Base-by-base conservation (phyloP, 1,140 invertebrate species). In the Leucophenga varia region DNA sequence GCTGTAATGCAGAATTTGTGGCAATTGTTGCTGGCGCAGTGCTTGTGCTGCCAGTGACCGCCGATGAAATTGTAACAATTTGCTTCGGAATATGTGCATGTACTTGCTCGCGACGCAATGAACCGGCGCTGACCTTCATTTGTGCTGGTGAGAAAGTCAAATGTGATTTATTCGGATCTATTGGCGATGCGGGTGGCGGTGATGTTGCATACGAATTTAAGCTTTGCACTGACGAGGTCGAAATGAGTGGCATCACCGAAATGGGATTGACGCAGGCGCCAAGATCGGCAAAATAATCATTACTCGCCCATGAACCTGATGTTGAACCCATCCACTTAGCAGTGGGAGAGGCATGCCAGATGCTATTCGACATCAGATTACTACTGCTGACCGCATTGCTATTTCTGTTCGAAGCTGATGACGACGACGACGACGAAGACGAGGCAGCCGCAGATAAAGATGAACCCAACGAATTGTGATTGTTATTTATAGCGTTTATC, bases 181-280 rank as follows among this genome's bases (percentile, higher is more conserved):
- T 22, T 0, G 69, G 69, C 3, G 69, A 72, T 6, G 68, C 52
- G 0, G 64, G 67, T 54, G 39, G 60, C 51, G 72, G 70, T 42
- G 67, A 79, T 46, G 37, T 12, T 19, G 20, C n/a, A 39, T 19
- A 25, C 30, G 31, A 45, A 38, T 69, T 56, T 2, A 61, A 60
- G n/a, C 42, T 37, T 0, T 55, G 46, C 18, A 55, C 45, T 4
- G 56, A 55, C 13, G 47, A 55, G 12, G 59, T 65, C 30, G 59
- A 67, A 22, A 60, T 71, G 0, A 79, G 75, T 10, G 84, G 82
- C 78, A 84, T 85, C 4, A 85, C 82, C 19, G 86, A 86, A 57
- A 87, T 89, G 1, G 88, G 88, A 75, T 90, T 89, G 2, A 91
- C 87, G 82, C 85, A 83, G 3, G 86, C 83, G 1, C 83, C 83